These are phyloP conservation scores for Ceratina australensis DNA, from an alignment of 1,140 invertebrate species.

Conservation along the genomic window DNA sequence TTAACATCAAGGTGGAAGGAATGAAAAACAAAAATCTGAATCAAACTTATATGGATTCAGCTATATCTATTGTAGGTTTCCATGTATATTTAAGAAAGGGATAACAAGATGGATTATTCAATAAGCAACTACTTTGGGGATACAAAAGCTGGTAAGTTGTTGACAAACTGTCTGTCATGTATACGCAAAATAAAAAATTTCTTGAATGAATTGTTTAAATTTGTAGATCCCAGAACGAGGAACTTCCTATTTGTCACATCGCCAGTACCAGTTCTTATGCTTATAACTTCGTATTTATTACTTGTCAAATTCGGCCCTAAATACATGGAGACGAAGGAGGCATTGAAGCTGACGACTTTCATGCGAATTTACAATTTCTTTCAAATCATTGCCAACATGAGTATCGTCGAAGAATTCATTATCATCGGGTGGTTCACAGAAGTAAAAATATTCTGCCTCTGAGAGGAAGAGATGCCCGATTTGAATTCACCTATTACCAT, in stretches of 20 bases:
- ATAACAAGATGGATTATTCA: too few species aligned
- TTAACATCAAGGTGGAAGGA: too few species aligned
- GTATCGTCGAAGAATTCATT: constrained; percentile 74
- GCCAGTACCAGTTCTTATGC: constrained; percentile 1
- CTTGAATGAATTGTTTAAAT: not conserved
- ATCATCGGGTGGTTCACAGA: constrained; percentile 53
- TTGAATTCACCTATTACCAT: constrained; percentile 3
- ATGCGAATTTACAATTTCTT: constrained; percentile 83
- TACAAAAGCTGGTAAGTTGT: too few species aligned
- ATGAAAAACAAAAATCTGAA: too few species aligned
- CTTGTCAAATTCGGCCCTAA: constrained; percentile 79
- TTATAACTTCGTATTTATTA: constrained; percentile 73
- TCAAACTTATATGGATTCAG: too few species aligned
- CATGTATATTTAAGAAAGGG: too few species aligned
- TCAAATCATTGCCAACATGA: constrained; percentile 79
- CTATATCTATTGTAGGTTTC: too few species aligned
- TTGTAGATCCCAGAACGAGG: constrained; percentile 45
- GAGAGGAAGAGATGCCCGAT: constrained; percentile 30
- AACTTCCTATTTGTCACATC: constrained; percentile 34
- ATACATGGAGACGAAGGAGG: constrained; percentile 82
- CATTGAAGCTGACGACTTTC: constrained; percentile 81
- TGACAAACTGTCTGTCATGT: too few species aligned
- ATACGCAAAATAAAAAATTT: too few species aligned
- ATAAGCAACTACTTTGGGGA: too few species aligned
- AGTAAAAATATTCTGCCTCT: constrained; percentile 61